Base-by-base conservation (phyloP, 2,797 vertebrate genomes). In the Amphiprion clarkii region DNA sequence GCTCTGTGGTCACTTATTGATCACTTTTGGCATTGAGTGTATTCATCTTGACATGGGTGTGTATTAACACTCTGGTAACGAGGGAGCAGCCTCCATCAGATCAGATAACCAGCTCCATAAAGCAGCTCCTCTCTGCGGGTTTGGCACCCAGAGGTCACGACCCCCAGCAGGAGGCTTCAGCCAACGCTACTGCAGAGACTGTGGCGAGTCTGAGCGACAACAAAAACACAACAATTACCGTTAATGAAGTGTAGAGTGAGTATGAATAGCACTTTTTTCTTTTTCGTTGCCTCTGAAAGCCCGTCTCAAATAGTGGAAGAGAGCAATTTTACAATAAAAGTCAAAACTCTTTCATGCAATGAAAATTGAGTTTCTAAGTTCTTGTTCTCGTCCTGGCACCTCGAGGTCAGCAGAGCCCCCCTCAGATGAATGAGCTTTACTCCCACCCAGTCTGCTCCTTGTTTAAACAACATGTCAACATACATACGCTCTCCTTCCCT, bases 21-120 rank as follows among this genome's bases (percentile, higher is more conserved):
- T 95, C 94, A 92, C 83, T 53, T 62, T 71, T 67, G 87, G 81
- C 80, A 87, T 85, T 82, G 89, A 92, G 86, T 84, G 91, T 94
- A 95, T 95, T 95, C 92, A 85, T 93, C 92, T 93, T 95, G 95
- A 95, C 94, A 91, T 92, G 81, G 40, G 76, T 90, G 91, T 80
- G 91, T 88, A 94, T 95, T 92, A 95, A 94, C 92, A 91, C 93
- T 89, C 88, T 49, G 67, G 93, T 95, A 95, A 95, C 91, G 89
- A 95, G 94, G 89, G 90, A 91, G 84, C 84, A 57, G 77, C 78
- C 85, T 91, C 90, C 74, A 91, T 94, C 88, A 92, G 91, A 95
- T 93, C 90, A 89, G 91, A 94, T 94, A 93, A 94, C 91, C 88
- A 71, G 90, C 92, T 94, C 88, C 79, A 84, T 78, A 89, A 87